A percentile compares a stretch with the other conserved stretches of the same genome.
These are phyloP conservation scores for Coelogynopora nodosa DNA, from an alignment of 2,888 invertebrate genomes.

Conservation along the genomic window DNA sequence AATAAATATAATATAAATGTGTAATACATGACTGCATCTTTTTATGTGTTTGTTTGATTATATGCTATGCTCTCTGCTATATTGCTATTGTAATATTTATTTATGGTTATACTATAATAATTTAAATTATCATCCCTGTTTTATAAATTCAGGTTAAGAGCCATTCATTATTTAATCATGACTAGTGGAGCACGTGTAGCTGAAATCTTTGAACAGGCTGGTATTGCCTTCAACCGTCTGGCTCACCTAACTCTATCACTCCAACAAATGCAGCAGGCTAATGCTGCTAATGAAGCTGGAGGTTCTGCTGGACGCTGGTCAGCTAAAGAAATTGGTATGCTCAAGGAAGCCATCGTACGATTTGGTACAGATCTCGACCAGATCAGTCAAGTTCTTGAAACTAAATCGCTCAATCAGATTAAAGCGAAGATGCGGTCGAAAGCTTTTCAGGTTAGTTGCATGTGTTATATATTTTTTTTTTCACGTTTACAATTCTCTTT, in stretches of 20 bases:
- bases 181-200: neutral
- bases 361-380: neutral
- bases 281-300: neutral
- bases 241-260: neutral
- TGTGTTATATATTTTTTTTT: too few species aligned
- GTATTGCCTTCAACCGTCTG: constrained; percentile 13
- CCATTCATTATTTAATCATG: too few species aligned
- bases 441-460: neutral
- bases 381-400: neutral
- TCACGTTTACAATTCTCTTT: too few species aligned
- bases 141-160: too few species aligned
- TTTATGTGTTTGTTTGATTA: too few species aligned
- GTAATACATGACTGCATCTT: too few species aligned
- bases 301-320: neutral
- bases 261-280: neutral
- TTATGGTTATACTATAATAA: too few species aligned
- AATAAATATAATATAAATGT: too few species aligned
- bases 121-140: too few species aligned
- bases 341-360: neutral
- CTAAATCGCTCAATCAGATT: neutral
- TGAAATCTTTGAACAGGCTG: constrained; percentile 6
- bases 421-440: neutral
- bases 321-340: neutral
- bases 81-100: too few species aligned
- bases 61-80: too few species aligned